Evolutionary conservation across 1,140 invertebrate genomes (phyloP).

Genomic region (Conus betulinus): DNA sequence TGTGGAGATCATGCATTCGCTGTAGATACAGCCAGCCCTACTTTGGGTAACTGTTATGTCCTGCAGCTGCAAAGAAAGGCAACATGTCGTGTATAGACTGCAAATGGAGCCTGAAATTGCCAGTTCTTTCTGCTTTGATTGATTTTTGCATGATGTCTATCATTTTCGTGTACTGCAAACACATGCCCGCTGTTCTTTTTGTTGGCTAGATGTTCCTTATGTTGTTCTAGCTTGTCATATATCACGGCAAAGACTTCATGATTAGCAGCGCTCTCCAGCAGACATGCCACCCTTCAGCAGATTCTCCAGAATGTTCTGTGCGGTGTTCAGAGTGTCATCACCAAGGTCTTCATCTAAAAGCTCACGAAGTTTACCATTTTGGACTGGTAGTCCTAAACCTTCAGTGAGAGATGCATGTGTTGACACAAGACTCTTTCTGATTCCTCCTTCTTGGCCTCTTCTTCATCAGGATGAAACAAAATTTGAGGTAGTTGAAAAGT

Average conservation of each 20-base stretch:
- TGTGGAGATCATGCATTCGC: slow-evolving; percentile 69
- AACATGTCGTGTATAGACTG: slow-evolving; percentile 67
- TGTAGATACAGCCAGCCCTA: slow-evolving; percentile 75
- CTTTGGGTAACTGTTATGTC: slow-evolving; percentile 77
- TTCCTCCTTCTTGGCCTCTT: not conserved
- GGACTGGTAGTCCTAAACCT: too few species aligned
- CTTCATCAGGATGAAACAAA: not conserved
- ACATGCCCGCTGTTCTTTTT: slow-evolving; percentile 42
- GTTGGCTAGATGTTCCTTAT: not conserved
- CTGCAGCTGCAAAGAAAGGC: slow-evolving; percentile 74
- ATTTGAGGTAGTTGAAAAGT: slow-evolving; percentile 7
- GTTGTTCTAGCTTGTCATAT: slow-evolving; percentile 55
- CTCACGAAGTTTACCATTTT: not conserved
- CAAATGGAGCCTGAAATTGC: slow-evolving; percentile 50
- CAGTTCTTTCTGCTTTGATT: slow-evolving; percentile 59
- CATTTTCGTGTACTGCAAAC: slow-evolving; percentile 62
- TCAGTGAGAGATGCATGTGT: not conserved
- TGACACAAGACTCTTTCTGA: not conserved
- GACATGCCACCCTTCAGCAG: not conserved
- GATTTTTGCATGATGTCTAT: slow-evolving; percentile 54
- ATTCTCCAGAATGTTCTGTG: not conserved
- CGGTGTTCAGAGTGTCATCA: not conserved
- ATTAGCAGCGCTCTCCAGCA: not conserved
- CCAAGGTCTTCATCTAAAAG: not conserved
- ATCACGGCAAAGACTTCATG: slow-evolving; percentile 1